Conservation (phyloP, 2,113 vertebrate species). For the Ceyx margarethae region DNA sequence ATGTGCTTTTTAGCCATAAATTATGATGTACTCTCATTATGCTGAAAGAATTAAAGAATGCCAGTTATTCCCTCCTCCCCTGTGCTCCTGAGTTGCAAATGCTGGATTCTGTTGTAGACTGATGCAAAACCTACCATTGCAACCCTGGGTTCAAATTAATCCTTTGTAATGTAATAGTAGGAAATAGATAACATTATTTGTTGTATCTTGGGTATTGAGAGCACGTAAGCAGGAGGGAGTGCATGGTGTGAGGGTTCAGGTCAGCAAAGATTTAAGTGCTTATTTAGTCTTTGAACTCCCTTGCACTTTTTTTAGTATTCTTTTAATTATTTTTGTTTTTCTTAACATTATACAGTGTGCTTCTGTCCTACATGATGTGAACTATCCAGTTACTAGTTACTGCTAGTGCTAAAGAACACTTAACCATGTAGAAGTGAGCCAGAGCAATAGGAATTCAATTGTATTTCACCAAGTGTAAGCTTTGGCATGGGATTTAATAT, state of each 20-base stretch:
- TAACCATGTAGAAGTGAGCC: background rate
- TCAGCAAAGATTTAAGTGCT: background rate
- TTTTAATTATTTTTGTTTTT: background rate
- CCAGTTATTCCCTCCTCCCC: background rate
- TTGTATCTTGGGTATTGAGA: conserved; percentile 35
- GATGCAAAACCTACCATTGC: conserved; percentile 61
- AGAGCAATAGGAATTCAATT: background rate
- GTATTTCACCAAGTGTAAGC: background rate
- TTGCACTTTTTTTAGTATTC: background rate
- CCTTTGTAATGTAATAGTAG: conserved; percentile 59
- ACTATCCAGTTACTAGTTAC: background rate
- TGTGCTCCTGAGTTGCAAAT: conserved; percentile 59
- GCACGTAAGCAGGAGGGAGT: conserved; percentile 4
- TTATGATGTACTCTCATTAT: conserved; percentile 48
- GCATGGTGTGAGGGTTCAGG: background rate
- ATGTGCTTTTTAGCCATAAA: conserved; percentile 44
- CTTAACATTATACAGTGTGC: background rate
- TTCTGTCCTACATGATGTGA: background rate
- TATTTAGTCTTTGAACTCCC: background rate
- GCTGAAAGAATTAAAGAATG: conserved; percentile 62
- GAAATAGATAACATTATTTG: conserved; percentile 66
- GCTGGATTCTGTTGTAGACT: conserved; percentile 58
- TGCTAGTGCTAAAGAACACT: background rate
- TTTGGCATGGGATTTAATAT: background rate
- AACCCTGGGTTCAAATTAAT: conserved; percentile 58